Conservation (phyloP, 2,888 invertebrate genomes). For the Lepidochrysops patricia region DNA sequence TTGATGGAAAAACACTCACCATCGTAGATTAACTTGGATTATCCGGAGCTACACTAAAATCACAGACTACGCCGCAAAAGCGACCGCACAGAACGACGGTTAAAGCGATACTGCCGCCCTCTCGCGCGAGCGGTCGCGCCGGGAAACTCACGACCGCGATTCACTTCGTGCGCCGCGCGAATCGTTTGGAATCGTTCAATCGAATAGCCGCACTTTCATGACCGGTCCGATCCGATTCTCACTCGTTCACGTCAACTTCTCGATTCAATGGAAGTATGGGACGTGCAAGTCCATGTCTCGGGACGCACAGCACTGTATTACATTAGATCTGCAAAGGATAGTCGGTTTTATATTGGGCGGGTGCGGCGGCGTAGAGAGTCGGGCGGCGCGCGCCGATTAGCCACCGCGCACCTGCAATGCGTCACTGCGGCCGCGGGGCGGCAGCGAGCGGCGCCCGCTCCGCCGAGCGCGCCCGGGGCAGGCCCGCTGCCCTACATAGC, state of each 20-base stretch:
- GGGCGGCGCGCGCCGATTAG: slow-evolving; percentile 84
- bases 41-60: slow-evolving; percentile 76
- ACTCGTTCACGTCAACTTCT: slow-evolving; percentile 40
- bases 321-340: slow-evolving; percentile 77
- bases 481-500: slow-evolving; percentile 49
- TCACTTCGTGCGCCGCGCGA: slow-evolving; percentile 61
- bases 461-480: slow-evolving; percentile 35
- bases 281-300: slow-evolving; percentile 70
- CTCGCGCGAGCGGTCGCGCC: slow-evolving; percentile 69
- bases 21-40: slow-evolving; percentile 76
- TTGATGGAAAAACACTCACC: slow-evolving; percentile 70
- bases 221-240: slow-evolving; percentile 45
- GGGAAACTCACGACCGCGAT: slow-evolving; percentile 64
- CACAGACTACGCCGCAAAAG: slow-evolving; percentile 74
- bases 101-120: slow-evolving; percentile 76
- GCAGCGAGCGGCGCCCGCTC: slow-evolving; percentile 34
- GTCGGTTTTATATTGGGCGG: slow-evolving; percentile 80
- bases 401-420: slow-evolving; percentile 89
- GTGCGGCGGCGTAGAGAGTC: slow-evolving; percentile 84
- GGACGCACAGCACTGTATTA: slow-evolving; percentile 72
- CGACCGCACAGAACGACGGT: slow-evolving; percentile 72
- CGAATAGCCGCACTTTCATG: slow-evolving; percentile 63
- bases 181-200: slow-evolving; percentile 64
- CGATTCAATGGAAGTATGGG: slow-evolving; percentile 39
- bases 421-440: slow-evolving; percentile 74